Evolutionary conservation across 2,797 vertebrate species (phyloP), one percentile per base, ranked within the genome.

Genomic region (Diglossa cyanea): DNA sequence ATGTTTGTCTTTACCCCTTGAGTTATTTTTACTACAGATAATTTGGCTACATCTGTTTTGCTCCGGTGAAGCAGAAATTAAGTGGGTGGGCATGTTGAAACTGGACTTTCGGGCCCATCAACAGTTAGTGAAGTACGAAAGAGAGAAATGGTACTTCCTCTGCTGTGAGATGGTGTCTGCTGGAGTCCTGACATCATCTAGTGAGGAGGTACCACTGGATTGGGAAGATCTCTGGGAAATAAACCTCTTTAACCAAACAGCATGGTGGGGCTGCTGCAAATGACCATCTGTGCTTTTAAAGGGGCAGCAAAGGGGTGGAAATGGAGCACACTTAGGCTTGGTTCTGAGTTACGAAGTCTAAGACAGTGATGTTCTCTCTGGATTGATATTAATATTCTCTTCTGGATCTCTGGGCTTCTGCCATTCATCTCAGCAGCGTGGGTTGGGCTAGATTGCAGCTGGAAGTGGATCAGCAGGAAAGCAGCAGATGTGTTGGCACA

Each of bases 11-110:
- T 86, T 86, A 77, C 3, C n/a, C 30, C 17, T 21, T 65, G 25
- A 51, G 72, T 79, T 95, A 86, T 94, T 95, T 94, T 96, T 88
- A 26, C 73, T 19, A 26, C 26, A 79, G 50, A 45, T 85, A 63
- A 92, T 94, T 96, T 96, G 82, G 37, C 73, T 93, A 70, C 17
- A 73, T 86, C 24, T 55, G 89, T 84, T 87, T 67, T 81, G 91
- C 94, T 95, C 47, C 75, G 88, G 62, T 91, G 94, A 91, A 93
- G 84, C 89, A 55, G 71, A 90, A 48, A 73, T 65, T 23, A 62
- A 45, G 40, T 3, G 6, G 14, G 26, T 66, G 62, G 68, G 57
- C 0, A 0, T 91, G 76, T 61, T 83, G 86, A 83, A 96, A 93
- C 45, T 77, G n/a, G 16, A 65, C 76, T 94, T 93, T 75, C 24